Percentiles rank a stretch among this genome's conserved stretches.
These are phyloP conservation scores for Bombus waltoni DNA, from an alignment of 1,140 invertebrate genomes.

Conservation along the genomic window DNA sequence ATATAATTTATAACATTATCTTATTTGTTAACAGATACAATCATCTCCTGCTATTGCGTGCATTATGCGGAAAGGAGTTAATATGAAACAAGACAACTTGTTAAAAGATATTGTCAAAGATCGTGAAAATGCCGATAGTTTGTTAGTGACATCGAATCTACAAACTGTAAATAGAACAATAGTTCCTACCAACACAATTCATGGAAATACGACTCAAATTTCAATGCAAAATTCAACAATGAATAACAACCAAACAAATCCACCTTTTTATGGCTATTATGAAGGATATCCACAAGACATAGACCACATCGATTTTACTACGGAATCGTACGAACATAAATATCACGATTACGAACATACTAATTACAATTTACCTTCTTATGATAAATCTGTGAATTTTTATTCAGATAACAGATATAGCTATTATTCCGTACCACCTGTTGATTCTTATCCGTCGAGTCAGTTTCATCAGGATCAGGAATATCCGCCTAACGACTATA, in stretches of 20 bases:
- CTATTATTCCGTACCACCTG: slow-evolving; percentile 11
- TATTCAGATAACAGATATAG: slow-evolving; percentile 48
- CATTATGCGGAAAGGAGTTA: neutral
- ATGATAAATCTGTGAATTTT: slow-evolving; percentile 47
- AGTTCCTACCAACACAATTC: neutral
- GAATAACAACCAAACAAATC: slow-evolving; percentile 11
- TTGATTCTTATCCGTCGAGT: slow-evolving; percentile 12
- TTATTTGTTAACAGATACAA: slow-evolving; percentile 8
- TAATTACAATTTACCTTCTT: slow-evolving; percentile 48
- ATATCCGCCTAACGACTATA: slow-evolving; percentile 22
- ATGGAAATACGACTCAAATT: neutral
- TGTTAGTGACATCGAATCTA: neutral
- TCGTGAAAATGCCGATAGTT: neutral
- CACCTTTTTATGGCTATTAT: slow-evolving; percentile 63
- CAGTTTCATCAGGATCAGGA: slow-evolving; percentile 30
- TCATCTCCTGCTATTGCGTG: neutral
- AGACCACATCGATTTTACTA: slow-evolving; percentile 69
- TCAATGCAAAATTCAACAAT: slow-evolving; percentile 4
- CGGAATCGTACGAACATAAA: slow-evolving; percentile 17
- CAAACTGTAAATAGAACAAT: neutral
- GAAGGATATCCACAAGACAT: slow-evolving; percentile 75
- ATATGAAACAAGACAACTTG: neutral
- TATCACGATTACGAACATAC: slow-evolving; percentile 31
- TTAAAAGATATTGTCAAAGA: neutral
- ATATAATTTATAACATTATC: neutral